A percentile compares a stretch with the other conserved stretches of the same genome.
Conservation (phyloP, 2,797 vertebrate species). For the Coluber constrictor region DNA sequence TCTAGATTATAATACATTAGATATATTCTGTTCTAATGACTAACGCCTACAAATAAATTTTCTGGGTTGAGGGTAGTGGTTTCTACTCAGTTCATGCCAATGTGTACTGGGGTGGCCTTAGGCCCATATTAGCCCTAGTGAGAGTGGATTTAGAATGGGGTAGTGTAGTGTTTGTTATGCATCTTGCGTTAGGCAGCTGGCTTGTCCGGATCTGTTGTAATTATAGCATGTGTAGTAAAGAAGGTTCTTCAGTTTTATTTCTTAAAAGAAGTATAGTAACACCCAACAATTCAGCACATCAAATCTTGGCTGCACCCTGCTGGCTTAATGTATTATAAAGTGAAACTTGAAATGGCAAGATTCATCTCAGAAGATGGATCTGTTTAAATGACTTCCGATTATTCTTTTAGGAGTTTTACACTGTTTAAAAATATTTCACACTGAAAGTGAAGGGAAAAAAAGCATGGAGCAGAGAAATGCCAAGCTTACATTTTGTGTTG, state of each 20-base stretch:
- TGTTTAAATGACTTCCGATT: neutral
- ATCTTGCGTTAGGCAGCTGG: neutral
- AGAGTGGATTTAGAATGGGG: neutral
- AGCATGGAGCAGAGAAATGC: neutral
- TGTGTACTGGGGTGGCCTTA: neutral
- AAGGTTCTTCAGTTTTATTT: neutral
- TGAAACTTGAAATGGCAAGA: neutral
- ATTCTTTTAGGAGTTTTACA: neutral
- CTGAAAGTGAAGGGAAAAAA: neutral
- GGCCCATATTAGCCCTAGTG: neutral
- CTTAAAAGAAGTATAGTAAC: neutral
- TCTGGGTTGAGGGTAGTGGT: neutral
- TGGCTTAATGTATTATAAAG: conserved; percentile 3
- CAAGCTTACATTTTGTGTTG: neutral
- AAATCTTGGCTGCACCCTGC: conserved; percentile 58
- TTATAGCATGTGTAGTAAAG: neutral
- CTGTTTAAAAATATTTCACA: neutral
- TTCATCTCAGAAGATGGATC: neutral
- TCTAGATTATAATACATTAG: neutral
- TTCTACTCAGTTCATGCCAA: neutral
- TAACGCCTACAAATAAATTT: neutral
- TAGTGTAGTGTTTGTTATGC: neutral
- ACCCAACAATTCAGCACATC: neutral
- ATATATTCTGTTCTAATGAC: neutral
- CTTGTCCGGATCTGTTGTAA: neutral